Conservation (phyloP, 2,113 vertebrate species). For the Ornithorhynchus anatinus region DNA sequence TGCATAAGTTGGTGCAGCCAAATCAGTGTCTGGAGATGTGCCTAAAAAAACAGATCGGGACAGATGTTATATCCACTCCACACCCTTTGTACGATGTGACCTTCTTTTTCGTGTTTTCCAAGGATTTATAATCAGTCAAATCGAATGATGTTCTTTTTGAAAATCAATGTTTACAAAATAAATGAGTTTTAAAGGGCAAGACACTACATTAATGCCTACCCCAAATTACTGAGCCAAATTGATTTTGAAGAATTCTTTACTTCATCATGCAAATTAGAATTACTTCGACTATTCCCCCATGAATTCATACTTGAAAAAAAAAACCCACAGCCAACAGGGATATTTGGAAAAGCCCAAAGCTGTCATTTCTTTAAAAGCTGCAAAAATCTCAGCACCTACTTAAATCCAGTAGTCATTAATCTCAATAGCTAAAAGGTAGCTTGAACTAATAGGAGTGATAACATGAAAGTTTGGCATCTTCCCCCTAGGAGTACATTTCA, state of each 20-base stretch:
- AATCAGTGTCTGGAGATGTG: slow-evolving; percentile 34
- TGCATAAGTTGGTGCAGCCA: background rate
- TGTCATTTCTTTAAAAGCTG: background rate
- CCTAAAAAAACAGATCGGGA: slow-evolving; percentile 75
- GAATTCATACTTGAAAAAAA: background rate
- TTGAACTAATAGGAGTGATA: too few relatives aligned
- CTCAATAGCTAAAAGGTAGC: too few relatives aligned
- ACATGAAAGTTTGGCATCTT: too few relatives aligned
- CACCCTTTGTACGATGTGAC: background rate
- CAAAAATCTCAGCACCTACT: background rate
- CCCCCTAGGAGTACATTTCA: too few relatives aligned
- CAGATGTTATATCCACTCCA: slow-evolving; percentile 40
- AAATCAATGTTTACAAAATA: background rate
- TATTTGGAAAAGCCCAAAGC: background rate
- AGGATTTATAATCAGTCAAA: background rate
- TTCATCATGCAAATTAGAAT: background rate
- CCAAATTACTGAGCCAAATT: background rate
- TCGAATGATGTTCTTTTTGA: background rate
- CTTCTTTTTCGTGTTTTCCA: background rate
- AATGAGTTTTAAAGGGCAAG: background rate
- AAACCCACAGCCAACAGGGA: background rate
- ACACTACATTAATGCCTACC: background rate
- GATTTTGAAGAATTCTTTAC: background rate
- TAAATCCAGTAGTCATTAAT: background rate
- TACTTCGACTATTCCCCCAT: background rate